Evolutionary conservation across 2,888 invertebrate genomes (phyloP).

Genomic region (Hedychridium roseum): DNA sequence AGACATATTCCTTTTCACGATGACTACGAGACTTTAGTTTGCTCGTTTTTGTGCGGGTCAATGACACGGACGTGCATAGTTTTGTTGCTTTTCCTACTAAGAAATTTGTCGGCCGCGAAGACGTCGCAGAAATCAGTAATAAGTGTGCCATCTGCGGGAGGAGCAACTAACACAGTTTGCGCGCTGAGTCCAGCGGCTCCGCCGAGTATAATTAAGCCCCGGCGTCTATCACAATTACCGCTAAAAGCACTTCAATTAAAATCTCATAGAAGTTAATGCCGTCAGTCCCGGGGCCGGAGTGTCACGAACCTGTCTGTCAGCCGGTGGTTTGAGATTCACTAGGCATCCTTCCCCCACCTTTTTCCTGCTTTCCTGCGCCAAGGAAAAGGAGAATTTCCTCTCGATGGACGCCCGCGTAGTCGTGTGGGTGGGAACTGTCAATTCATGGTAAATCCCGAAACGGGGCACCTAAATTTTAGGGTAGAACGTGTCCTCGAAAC

Average conservation of each 20-base stretch:
- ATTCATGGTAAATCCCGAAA: conserved; percentile 35
- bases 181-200: conserved; percentile 25
- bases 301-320: conserved; percentile 11
- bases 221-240: conserved; percentile 50
- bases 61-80: too few species aligned
- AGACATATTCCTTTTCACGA: too few species aligned
- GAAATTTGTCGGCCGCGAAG: background rate
- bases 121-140: conserved; percentile 14
- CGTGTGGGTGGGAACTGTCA: conserved; percentile 38
- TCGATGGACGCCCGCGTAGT: conserved; percentile 35
- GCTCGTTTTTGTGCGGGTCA: too few species aligned
- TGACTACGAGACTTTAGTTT: too few species aligned
- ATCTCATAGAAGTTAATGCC: conserved; percentile 47
- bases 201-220: conserved; percentile 46
- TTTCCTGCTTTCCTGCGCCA: conserved; percentile 23
- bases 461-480: too few species aligned
- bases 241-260: conserved; percentile 55
- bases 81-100: too few species aligned
- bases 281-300: conserved; percentile 32
- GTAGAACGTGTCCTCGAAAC: too few species aligned
- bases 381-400: conserved; percentile 28
- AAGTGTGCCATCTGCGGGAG: conserved; percentile 29
- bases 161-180: conserved; percentile 34
- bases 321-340: background rate
- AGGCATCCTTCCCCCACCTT: conserved; percentile 6